Evolutionary conservation across 2,797 vertebrate genomes (phyloP), one percentile per base, ranked within the genome.

Genomic region (Ceyx erithaca): DNA sequence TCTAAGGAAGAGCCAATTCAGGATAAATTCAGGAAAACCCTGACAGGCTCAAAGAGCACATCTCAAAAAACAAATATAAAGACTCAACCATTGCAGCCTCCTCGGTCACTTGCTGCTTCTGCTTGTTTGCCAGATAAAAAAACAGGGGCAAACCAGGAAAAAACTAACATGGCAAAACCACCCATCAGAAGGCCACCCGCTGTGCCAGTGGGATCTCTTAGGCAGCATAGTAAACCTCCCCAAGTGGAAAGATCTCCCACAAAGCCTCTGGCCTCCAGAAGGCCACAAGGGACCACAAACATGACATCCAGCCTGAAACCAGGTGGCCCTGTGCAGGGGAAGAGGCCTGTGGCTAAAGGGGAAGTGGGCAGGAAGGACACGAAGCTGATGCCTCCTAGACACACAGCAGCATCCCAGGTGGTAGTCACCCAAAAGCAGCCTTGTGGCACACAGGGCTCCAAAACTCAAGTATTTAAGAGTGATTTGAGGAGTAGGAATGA

Each of bases 101-200:
- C 63, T 63, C 14, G 0, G 12, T 48, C 14, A 8, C 37, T 20
- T 30, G 30, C 72, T 49, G 16, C 51, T 61, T 67, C 80, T 68
- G 55, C 64, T 41, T 22, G 31, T 77, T 75, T 33, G 43, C 58
- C 58, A 14, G 54, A 15, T 18, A 89, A 85, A 68, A 97, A 79
- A 10, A 1, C 68, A 45, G 58, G 12, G 10, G 19, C 19, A 72
- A 84, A 46, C 8, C 73, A 58, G 17, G 67, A 46, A 4, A 54
- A 57, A n/a, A 18, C 2, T 2, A 7, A 9, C 19, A 2, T 1
- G 2, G n/a, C 35, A 28, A 68, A 14, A 61, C 48, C 61, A 19
- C 28, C 41, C 2, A 0, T 17, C 4, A 43, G 28, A 41, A 80
- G 31, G 23, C 62, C 12, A 6, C 64, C 10, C 1, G 7, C 0